Evolutionary conservation across 2,888 invertebrate genomes (phyloP).

Genomic region (Mantis religiosa): DNA sequence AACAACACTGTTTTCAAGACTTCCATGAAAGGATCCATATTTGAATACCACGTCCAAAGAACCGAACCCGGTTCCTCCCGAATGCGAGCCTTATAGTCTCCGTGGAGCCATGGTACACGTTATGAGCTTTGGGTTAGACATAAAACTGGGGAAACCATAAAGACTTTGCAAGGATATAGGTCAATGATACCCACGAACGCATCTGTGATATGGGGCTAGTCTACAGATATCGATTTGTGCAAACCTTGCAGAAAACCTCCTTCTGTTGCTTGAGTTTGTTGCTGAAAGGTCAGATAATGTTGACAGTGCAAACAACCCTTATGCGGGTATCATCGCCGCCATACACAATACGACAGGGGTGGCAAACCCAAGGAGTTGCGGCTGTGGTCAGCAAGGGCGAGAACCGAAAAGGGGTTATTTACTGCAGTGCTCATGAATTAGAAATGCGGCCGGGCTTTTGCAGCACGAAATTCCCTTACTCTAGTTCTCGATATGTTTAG

Average conservation of each 20-base stretch:
- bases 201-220: neutral
- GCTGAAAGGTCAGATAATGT: neutral
- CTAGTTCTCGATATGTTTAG: neutral
- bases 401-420: neutral
- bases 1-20: too few relatives aligned
- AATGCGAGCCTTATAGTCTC: too few relatives aligned
- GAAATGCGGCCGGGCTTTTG: neutral
- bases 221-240: neutral
- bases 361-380: neutral
- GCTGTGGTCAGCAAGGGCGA: neutral
- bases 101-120: too few relatives aligned
- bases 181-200: neutral
- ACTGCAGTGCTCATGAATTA: neutral
- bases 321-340: neutral
- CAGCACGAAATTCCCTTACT: neutral
- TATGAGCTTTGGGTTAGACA: too few relatives aligned
- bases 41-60: too few relatives aligned
- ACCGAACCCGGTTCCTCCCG: too few relatives aligned
- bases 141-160: too few relatives aligned
- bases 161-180: too few relatives aligned
- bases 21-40: too few relatives aligned
- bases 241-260: neutral
- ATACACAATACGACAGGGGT: neutral
- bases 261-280: neutral
- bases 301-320: neutral